Percentiles rank a stretch among this genome's conserved stretches.
Evolutionary conservation across 2,888 invertebrate species (phyloP).

Genomic region (Pheosia gnoma): DNA sequence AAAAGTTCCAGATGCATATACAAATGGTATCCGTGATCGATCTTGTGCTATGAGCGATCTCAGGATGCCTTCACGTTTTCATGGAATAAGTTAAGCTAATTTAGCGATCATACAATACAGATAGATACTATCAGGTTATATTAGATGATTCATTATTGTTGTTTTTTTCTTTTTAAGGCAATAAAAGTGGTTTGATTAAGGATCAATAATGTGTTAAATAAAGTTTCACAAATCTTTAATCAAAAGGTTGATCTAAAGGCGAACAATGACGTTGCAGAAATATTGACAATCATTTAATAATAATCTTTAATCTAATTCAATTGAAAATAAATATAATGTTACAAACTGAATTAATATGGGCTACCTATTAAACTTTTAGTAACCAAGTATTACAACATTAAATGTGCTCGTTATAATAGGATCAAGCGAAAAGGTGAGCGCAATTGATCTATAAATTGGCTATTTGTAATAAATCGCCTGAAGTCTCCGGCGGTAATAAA

Average conservation of each 20-base stretch:
- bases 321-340: slow-evolving; percentile 15
- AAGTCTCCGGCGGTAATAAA: slow-evolving; percentile 54
- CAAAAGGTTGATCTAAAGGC: not conserved
- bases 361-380: slow-evolving; percentile 28
- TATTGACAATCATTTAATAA: slow-evolving; percentile 14
- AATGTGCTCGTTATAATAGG: slow-evolving; percentile 17
- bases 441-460: slow-evolving; percentile 42
- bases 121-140: no score
- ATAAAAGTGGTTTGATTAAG: not conserved
- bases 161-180: no score
- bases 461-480: slow-evolving; percentile 46
- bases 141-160: no score
- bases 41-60: no score
- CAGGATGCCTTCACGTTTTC: no score
- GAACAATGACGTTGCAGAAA: slow-evolving; percentile 1
- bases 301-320: slow-evolving; percentile 18
- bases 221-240: no score
- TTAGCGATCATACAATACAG: no score
- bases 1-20: no score
- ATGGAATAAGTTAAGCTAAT: no score
- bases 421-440: slow-evolving; percentile 18
- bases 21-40: no score
- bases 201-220: not conserved
- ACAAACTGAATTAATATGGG: slow-evolving; percentile 21
- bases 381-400: slow-evolving; percentile 24